phyloP scores from a whole-genome alignment of 2,888 invertebrate species.

The Papilio demoleus region DNA sequence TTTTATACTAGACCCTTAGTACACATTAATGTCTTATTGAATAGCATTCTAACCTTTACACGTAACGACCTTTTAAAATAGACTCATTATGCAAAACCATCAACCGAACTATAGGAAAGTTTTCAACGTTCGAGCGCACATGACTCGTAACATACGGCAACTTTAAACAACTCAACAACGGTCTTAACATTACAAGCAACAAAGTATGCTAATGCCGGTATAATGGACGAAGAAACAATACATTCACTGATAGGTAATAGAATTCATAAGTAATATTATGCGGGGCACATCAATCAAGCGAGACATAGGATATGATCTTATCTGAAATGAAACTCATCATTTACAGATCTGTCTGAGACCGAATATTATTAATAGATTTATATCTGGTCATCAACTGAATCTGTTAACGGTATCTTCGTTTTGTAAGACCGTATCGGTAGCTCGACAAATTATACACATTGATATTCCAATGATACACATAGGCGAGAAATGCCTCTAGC shows the following conservation, averaged over 20 bases:
- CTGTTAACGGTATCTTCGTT: slow-evolving; percentile 77
- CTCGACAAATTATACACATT: slow-evolving; percentile 72
- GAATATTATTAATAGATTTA: slow-evolving; percentile 82
- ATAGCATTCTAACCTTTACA: slow-evolving; percentile 21
- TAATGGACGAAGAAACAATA: slow-evolving; percentile 78
- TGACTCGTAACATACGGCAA: slow-evolving; percentile 29
- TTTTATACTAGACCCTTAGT: not conserved
- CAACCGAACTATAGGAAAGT: slow-evolving; percentile 32
- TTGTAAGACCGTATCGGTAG: slow-evolving; percentile 69
- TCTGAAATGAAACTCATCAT: slow-evolving; percentile 83
- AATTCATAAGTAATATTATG: slow-evolving; percentile 75
- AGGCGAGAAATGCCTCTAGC: slow-evolving; percentile 20
- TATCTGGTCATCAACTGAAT: slow-evolving; percentile 80
- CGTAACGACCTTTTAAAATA: slow-evolving; percentile 33
- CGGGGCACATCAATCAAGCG: slow-evolving; percentile 76
- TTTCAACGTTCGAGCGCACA: slow-evolving; percentile 22
- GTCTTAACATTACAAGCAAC: slow-evolving; percentile 53
- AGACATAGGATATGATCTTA: slow-evolving; percentile 78
- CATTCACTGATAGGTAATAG: slow-evolving; percentile 69
- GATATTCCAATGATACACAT: slow-evolving; percentile 34
- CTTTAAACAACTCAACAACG: slow-evolving; percentile 41
- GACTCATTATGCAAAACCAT: slow-evolving; percentile 32
- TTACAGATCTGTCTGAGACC: slow-evolving; percentile 80
- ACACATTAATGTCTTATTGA: slow-evolving; percentile 18
- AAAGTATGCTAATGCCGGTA: slow-evolving; percentile 74